phyloP scores from a whole-genome alignment of 2,797 vertebrate genomes.

The Mus spretus region DNA sequence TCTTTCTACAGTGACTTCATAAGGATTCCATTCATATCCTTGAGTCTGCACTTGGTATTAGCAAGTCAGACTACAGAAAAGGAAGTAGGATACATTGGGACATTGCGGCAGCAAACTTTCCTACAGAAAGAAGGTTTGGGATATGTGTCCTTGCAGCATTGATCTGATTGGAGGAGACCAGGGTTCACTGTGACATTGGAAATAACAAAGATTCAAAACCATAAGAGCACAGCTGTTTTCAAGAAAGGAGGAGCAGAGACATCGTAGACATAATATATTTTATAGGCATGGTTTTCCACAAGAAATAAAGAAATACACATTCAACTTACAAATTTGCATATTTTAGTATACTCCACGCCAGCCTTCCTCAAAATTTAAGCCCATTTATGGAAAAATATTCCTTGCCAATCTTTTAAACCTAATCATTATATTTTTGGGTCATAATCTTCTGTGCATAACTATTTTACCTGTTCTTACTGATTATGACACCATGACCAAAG shows the following conservation, averaged over 20 bases:
- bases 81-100: slow-evolving; percentile 57
- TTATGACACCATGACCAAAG: slow-evolving; percentile 90
- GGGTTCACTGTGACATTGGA: slow-evolving; percentile 94
- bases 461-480: slow-evolving; percentile 83
- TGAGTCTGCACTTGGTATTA: slow-evolving; percentile 61
- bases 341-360: slow-evolving; percentile 42
- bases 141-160: slow-evolving; percentile 81
- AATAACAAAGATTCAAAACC: slow-evolving; percentile 83
- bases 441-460: slow-evolving; percentile 76
- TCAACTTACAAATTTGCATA: slow-evolving; percentile 81
- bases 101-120: slow-evolving; percentile 72
- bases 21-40: slow-evolving; percentile 49
- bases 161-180: slow-evolving; percentile 92
- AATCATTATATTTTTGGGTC: slow-evolving; percentile 82
- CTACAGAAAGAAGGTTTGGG: slow-evolving; percentile 76
- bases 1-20: slow-evolving; percentile 67
- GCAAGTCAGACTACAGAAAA: slow-evolving; percentile 67
- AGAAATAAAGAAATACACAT: slow-evolving; percentile 44
- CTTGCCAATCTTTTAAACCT: slow-evolving; percentile 50
- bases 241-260: slow-evolving; percentile 56
- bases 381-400: slow-evolving; percentile 67
- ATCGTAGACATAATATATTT: background rate
- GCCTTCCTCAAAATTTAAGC: slow-evolving; percentile 71
- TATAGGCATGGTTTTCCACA: slow-evolving; percentile 5
- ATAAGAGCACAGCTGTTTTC: slow-evolving; percentile 49